Evolutionary conservation across 1,140 invertebrate species (phyloP).

Genomic region (Drosophila murphyi): DNA sequence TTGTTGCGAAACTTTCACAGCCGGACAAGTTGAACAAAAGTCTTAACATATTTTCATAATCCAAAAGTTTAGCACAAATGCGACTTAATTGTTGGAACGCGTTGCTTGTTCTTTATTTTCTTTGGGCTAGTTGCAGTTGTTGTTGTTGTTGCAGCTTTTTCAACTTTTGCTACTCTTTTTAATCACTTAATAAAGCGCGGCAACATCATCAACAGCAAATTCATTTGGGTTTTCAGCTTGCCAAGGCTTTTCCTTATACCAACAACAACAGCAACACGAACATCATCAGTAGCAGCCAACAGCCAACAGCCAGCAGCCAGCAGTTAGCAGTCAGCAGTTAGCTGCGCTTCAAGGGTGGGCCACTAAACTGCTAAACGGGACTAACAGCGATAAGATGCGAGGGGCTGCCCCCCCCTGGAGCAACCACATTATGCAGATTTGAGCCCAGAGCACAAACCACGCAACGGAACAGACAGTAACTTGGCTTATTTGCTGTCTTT

Average conservation of each 20-base stretch:
- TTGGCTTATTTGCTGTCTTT: slow-evolving; percentile 42
- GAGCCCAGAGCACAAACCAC: slow-evolving; percentile 13
- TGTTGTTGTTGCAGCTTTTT: not conserved
- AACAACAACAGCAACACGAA: not conserved
- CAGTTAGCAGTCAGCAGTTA: not conserved
- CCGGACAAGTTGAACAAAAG: slow-evolving; percentile 79
- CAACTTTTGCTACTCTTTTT: slow-evolving; percentile 46
- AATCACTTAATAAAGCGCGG: slow-evolving; percentile 74
- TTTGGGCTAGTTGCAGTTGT: slow-evolving; percentile 11
- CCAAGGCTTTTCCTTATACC: slow-evolving; percentile 54
- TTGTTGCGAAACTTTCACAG: slow-evolving; percentile 53
- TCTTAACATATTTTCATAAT: slow-evolving; percentile 80
- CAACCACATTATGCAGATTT: slow-evolving; percentile 40
- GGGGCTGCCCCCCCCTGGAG: slow-evolving; percentile 3
- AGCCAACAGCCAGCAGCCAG: slow-evolving; percentile 21
- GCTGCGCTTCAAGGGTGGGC: slow-evolving; percentile 17
- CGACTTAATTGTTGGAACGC: slow-evolving; percentile 77
- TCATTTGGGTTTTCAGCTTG: slow-evolving; percentile 43
- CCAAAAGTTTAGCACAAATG: slow-evolving; percentile 79
- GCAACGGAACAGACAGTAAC: slow-evolving; percentile 6
- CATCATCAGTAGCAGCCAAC: not conserved
- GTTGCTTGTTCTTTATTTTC: slow-evolving; percentile 22
- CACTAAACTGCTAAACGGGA: slow-evolving; percentile 9
- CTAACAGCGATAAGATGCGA: slow-evolving; percentile 3
- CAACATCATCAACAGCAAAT: slow-evolving; percentile 62